Conservation (phyloP, 1,140 invertebrate species). For the Drosophila oshimai region DNA sequence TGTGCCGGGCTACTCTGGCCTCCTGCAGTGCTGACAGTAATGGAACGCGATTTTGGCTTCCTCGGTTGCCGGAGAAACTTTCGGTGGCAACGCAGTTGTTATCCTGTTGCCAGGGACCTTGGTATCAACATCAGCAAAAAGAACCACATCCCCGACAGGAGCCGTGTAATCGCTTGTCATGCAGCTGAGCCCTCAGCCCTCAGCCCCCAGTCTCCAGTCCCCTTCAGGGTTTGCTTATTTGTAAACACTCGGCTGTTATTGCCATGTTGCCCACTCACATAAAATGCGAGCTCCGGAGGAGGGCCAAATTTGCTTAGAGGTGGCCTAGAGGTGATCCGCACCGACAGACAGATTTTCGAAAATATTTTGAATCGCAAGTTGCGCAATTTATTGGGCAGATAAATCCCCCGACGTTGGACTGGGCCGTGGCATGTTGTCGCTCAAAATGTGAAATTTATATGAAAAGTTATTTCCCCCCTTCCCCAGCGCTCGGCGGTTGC, state of each 20-base stretch:
- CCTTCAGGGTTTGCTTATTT: conserved; percentile 49
- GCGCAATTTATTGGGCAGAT: conserved; percentile 69
- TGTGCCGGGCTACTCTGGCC: neutral
- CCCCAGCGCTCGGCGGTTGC: neutral
- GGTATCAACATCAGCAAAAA: conserved; percentile 28
- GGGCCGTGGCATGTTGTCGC: conserved; percentile 43
- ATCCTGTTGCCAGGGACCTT: conserved; percentile 18
- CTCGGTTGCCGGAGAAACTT: conserved; percentile 5
- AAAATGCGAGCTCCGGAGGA: neutral
- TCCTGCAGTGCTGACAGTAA: neutral
- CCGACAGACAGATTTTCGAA: too few relatives aligned
- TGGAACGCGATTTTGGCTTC: conserved; percentile 15
- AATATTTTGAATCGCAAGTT: conserved; percentile 67
- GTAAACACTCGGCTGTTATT: conserved; percentile 62
- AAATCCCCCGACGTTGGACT: conserved; percentile 34
- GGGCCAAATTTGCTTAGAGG: neutral
- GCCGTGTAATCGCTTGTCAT: conserved; percentile 75
- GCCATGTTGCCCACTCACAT: conserved; percentile 20
- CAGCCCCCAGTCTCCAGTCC: neutral
- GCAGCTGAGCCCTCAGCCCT: conserved; percentile 61
- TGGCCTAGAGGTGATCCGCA: too few relatives aligned
- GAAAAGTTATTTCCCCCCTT: conserved; percentile 54
- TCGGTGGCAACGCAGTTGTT: neutral
- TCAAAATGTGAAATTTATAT: conserved; percentile 68
- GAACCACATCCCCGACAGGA: conserved; percentile 13